phyloP scores from a whole-genome alignment of 2,888 invertebrate genomes.

The Dryadula phaetusa region DNA sequence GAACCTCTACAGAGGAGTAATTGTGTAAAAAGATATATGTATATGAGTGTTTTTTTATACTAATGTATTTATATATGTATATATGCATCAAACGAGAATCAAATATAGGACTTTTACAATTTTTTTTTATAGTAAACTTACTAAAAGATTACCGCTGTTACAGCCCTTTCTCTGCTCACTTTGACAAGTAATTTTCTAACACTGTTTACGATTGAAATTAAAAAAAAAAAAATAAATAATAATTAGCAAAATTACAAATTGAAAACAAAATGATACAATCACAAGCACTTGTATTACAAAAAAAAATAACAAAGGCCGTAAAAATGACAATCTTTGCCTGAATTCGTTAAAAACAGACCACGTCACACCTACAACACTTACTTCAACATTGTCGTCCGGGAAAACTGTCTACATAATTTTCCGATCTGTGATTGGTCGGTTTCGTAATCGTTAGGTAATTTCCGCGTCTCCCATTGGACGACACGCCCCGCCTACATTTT shows the following conservation, averaged over 20 bases:
- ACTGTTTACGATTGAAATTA: not conserved
- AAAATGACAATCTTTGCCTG: constrained; percentile 4
- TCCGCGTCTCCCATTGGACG: constrained; percentile 63
- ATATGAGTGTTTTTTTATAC: no score
- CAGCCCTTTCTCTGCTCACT: not conserved
- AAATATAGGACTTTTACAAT: no score
- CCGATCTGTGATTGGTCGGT: constrained; percentile 59
- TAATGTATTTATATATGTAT: no score
- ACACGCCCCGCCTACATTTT: constrained; percentile 67
- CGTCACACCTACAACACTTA: constrained; percentile 37
- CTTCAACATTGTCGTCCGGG: constrained; percentile 34
- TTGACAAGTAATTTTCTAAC: no score
- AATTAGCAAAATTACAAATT: not conserved
- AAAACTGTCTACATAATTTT: constrained; percentile 55
- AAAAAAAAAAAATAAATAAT: not conserved
- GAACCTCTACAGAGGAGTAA: no score
- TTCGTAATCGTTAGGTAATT: constrained; percentile 64
- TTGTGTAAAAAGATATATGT: no score
- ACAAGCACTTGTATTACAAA: not conserved
- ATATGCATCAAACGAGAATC: no score
- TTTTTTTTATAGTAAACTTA: no score
- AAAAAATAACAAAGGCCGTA: not conserved
- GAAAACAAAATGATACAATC: not conserved
- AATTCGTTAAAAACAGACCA: constrained; percentile 11
- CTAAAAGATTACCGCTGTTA: not conserved